phyloP scores from a whole-genome alignment of 1,140 invertebrate species.

The Heterodera schachtii region DNA sequence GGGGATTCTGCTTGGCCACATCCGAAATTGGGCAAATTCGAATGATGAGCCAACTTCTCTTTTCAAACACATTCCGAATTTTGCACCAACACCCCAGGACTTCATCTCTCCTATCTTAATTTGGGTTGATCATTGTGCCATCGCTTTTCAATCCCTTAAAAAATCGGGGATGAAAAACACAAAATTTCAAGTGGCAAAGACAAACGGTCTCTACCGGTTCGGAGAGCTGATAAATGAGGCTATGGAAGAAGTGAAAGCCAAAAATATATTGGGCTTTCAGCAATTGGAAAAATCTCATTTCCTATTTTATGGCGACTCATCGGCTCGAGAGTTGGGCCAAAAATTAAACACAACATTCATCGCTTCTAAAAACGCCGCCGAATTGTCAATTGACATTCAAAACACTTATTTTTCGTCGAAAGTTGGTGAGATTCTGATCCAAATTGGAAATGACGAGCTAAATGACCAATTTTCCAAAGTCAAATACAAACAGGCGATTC shows the following conservation, averaged over 20 bases:
- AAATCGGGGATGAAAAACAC: background rate
- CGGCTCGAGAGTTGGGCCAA: no score
- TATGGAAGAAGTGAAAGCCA: background rate
- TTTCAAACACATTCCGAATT: background rate
- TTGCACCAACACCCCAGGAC: background rate
- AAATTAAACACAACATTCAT: no score
- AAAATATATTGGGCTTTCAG: no score
- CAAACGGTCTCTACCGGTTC: background rate
- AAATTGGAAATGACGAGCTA: background rate
- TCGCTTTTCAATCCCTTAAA: background rate
- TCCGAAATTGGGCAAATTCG: background rate
- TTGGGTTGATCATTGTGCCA: background rate
- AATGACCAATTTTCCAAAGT: background rate
- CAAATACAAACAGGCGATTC: background rate
- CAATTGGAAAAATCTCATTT: no score
- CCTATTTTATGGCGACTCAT: no score
- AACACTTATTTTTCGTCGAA: background rate
- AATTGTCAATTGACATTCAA: no score
- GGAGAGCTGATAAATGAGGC: background rate
- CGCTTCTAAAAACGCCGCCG: no score
- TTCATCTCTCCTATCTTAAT: background rate
- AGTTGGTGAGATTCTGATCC: background rate
- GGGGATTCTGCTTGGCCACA: background rate
- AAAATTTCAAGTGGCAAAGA: background rate
- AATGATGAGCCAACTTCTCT: background rate